Evolutionary conservation across 2,888 invertebrate species (phyloP).

Genomic region (Ametastegia equiseti): DNA sequence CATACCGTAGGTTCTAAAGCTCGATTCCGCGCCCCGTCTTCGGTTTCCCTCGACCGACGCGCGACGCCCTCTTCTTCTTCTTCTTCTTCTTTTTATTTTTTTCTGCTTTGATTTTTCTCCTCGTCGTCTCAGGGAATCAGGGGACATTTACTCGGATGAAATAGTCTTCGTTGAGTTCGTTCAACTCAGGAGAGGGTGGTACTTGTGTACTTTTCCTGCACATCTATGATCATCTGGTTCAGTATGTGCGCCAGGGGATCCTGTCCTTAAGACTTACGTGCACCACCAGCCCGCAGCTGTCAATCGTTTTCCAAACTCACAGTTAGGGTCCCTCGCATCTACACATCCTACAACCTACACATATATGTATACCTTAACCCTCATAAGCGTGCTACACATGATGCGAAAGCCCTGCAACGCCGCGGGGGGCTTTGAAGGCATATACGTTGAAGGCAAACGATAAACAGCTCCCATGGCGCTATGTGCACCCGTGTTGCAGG

Average conservation of each 20-base stretch:
- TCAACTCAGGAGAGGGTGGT: conserved; percentile 55
- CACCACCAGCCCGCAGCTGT: conserved; percentile 41
- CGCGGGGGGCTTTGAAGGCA: background rate
- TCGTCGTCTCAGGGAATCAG: background rate
- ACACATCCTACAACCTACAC: background rate
- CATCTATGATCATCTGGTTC: background rate
- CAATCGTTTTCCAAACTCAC: conserved; percentile 34
- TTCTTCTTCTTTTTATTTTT: background rate
- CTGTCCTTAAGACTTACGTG: conserved; percentile 5
- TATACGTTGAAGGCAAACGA: background rate
- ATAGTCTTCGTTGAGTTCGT: conserved; percentile 59
- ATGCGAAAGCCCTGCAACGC: background rate
- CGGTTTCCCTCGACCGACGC: background rate
- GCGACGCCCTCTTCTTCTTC: too few species aligned
- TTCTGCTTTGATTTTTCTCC: background rate
- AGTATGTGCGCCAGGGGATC: background rate
- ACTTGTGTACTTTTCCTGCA: conserved; percentile 20
- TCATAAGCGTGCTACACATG: background rate
- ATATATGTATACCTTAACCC: background rate
- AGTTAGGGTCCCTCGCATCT: too few species aligned
- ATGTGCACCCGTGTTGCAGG: background rate
- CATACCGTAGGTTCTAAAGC: conserved; percentile 9
- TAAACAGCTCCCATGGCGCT: background rate
- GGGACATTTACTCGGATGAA: conserved; percentile 34
- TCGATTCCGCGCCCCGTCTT: conserved; percentile 28